phyloP scores from a whole-genome alignment of 2,113 vertebrate species.

The Theristicus caerulescens region DNA sequence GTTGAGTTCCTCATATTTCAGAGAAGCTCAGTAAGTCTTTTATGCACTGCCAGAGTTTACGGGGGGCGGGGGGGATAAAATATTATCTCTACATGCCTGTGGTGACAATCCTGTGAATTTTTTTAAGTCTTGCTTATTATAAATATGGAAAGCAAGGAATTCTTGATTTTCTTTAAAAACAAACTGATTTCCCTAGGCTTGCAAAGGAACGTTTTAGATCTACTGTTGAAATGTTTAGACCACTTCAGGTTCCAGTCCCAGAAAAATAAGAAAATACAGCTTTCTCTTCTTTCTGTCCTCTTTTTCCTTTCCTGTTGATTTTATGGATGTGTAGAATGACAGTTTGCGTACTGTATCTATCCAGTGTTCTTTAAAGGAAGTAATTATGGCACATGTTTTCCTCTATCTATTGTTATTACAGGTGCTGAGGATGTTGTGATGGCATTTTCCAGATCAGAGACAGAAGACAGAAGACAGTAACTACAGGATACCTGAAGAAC shows the following conservation, averaged over 20 bases:
- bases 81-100: background rate
- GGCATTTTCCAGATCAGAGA: conserved; percentile 97
- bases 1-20: background rate
- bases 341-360: background rate
- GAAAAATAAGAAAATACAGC: background rate
- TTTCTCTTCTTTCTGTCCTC: background rate
- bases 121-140: background rate
- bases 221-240: background rate
- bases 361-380: background rate
- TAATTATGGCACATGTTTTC: background rate
- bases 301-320: background rate
- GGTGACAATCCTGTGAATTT: background rate
- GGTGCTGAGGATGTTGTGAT: conserved; percentile 98
- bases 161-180: background rate
- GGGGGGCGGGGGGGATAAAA: background rate
- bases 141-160: background rate
- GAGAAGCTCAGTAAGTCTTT: background rate
- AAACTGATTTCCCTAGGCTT: background rate
- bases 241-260: background rate
- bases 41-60: background rate
- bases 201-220: background rate
- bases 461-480: conserved; percentile 97
- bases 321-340: background rate
- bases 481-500: conserved; percentile 23
- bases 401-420: conserved; percentile 43